Conservation (phyloP, 2,797 vertebrate genomes). For the Podargus strigoides region DNA sequence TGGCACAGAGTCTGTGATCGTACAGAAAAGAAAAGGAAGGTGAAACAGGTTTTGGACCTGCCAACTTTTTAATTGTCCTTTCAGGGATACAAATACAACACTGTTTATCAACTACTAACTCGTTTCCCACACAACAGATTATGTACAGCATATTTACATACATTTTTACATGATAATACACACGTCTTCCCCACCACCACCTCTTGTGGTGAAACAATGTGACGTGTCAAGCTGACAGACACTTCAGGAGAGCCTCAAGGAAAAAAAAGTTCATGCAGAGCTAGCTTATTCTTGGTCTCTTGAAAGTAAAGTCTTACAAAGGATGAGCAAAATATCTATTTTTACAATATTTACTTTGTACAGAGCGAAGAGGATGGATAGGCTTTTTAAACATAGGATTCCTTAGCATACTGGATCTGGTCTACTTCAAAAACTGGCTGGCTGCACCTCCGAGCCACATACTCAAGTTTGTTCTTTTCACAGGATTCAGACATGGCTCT, state of each 20-base stretch:
- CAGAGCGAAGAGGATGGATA: neutral
- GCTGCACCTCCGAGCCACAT: constrained; percentile 76
- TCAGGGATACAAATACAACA: neutral
- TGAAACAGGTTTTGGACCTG: neutral
- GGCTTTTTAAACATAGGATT: constrained; percentile 87
- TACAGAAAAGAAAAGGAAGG: neutral
- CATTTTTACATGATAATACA: constrained; percentile 22
- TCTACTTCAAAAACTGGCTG: constrained; percentile 84
- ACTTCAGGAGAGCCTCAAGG: neutral
- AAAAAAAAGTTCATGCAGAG: neutral
- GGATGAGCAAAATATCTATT: neutral
- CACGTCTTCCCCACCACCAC: neutral
- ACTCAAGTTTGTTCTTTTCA: constrained; percentile 66
- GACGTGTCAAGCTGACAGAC: neutral
- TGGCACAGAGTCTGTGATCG: neutral
- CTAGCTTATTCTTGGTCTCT: constrained; percentile 66
- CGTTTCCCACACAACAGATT: neutral
- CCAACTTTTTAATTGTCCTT: neutral
- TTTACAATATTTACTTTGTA: constrained; percentile 37
- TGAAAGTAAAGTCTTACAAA: neutral
- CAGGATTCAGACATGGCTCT: constrained; percentile 84
- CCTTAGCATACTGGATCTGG: constrained; percentile 84
- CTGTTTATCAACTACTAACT: neutral
- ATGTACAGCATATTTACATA: neutral
- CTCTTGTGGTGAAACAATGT: neutral